Evolutionary conservation across 2,888 invertebrate genomes (phyloP).

Genomic region (Cactoblastis cactorum): DNA sequence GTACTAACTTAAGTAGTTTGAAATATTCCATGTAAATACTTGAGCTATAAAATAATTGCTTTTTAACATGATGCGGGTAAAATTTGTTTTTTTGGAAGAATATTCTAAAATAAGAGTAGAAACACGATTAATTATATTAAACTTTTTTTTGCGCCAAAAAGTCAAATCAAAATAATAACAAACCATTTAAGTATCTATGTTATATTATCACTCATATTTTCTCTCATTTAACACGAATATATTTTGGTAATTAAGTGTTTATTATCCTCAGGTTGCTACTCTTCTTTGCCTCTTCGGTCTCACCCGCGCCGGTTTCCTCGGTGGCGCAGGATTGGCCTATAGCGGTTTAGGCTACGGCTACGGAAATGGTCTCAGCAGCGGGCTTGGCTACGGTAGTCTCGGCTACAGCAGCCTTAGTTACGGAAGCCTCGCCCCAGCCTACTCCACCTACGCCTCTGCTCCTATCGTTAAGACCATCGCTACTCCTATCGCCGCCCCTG

Average conservation of each 20-base stretch:
- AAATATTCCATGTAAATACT: too few species aligned
- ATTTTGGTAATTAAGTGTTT: background rate
- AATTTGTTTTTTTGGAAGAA: too few species aligned
- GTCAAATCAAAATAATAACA: too few species aligned
- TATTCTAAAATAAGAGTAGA: too few species aligned
- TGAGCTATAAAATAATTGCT: too few species aligned
- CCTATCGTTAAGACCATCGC: slow-evolving; percentile 5
- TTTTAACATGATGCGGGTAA: too few species aligned
- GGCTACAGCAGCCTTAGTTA: slow-evolving; percentile 24
- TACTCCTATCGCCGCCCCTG: slow-evolving; percentile 4
- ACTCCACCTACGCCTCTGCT: slow-evolving; percentile 14
- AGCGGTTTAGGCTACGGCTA: slow-evolving; percentile 16
- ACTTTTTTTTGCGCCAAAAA: too few species aligned
- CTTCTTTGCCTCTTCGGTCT: slow-evolving; percentile 46
- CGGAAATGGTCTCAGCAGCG: slow-evolving; percentile 25
- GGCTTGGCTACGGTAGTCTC: slow-evolving; percentile 22
- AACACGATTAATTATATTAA: too few species aligned
- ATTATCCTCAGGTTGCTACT: slow-evolving; percentile 34
- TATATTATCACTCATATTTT: too few species aligned
- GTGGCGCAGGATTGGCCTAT: slow-evolving; percentile 31
- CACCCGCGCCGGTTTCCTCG: slow-evolving; percentile 42
- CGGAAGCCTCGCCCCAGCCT: slow-evolving; percentile 15
- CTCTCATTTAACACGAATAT: too few species aligned
- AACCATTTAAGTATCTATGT: too few species aligned
- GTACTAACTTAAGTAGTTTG: too few species aligned